These are phyloP conservation scores for Coremacera marginata DNA, from an alignment of 2,888 invertebrate genomes.

Conservation along the genomic window DNA sequence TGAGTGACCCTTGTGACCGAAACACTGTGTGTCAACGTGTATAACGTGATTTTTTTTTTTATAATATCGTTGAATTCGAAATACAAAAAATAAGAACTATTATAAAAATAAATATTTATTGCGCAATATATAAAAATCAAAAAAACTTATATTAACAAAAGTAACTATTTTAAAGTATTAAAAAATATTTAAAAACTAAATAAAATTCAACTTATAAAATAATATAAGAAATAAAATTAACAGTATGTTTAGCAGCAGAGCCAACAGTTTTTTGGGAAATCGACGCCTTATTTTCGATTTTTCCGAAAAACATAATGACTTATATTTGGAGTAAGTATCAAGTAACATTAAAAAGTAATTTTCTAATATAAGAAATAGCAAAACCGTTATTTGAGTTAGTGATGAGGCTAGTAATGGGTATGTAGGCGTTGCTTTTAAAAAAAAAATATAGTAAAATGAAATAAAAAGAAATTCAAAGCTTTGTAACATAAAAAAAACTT, in stretches of 20 bases:
- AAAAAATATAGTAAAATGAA: no score
- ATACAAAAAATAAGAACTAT: background rate
- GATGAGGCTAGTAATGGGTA: no score
- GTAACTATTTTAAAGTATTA: background rate
- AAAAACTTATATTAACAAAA: no score
- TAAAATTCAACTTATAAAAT: background rate
- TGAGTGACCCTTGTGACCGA: conserved; percentile 33
- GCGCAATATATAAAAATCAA: background rate
- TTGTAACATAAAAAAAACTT: no score
- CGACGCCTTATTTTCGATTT: conserved; percentile 68
- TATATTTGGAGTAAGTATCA: conserved; percentile 68
- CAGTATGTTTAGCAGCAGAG: conserved; percentile 58
- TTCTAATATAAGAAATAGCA: no score
- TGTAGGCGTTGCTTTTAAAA: no score
- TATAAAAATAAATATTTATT: background rate
- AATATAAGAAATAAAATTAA: background rate
- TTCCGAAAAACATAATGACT: conserved; percentile 62
- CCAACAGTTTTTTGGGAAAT: conserved; percentile 64
- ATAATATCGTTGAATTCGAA: no score
- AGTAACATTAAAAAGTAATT: no score
- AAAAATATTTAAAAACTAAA: background rate
- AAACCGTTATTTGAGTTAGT: background rate
- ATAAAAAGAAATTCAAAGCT: no score
- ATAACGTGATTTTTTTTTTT: conserved; percentile 22
- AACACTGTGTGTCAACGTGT: conserved; percentile 39